Conservation (phyloP, 2,888 invertebrate genomes). For the Mechanitis mazaeus region DNA sequence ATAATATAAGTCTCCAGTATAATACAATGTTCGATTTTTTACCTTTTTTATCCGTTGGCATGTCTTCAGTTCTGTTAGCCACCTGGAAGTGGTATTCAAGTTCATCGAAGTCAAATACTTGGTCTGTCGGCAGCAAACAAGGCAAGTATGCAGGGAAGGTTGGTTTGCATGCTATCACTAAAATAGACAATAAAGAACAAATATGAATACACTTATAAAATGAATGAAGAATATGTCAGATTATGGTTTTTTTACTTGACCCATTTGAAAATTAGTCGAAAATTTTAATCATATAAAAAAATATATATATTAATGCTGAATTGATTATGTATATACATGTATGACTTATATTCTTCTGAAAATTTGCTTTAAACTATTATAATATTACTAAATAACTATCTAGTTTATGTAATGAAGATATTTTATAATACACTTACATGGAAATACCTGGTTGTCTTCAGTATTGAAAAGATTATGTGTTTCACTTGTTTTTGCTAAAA, state of each 20-base stretch:
- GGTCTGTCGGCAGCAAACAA: slow-evolving; percentile 93
- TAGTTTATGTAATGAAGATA: background rate
- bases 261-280: no score
- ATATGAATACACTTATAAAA: background rate
- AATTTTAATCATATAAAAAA: no score
- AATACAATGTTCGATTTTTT: slow-evolving; percentile 2
- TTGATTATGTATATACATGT: no score
- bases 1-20: no score
- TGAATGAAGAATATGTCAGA: no score
- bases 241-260: no score
- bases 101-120: slow-evolving; percentile 95
- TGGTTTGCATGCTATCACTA: slow-evolving; percentile 93
- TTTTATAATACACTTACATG: slow-evolving; percentile 80
- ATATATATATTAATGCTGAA: no score
- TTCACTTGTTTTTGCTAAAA: slow-evolving; percentile 94
- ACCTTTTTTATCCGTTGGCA: slow-evolving; percentile 75
- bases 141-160: slow-evolving; percentile 89
- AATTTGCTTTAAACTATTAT: no score
- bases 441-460: slow-evolving; percentile 92
- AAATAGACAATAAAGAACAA: slow-evolving; percentile 27
- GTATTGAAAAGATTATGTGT: slow-evolving; percentile 93
- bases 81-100: slow-evolving; percentile 84
- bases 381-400: no score
- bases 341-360: no score
- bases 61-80: slow-evolving; percentile 79